phyloP scores from a whole-genome alignment of 2,113 vertebrate genomes.

The Burhinus oedicnemus region DNA sequence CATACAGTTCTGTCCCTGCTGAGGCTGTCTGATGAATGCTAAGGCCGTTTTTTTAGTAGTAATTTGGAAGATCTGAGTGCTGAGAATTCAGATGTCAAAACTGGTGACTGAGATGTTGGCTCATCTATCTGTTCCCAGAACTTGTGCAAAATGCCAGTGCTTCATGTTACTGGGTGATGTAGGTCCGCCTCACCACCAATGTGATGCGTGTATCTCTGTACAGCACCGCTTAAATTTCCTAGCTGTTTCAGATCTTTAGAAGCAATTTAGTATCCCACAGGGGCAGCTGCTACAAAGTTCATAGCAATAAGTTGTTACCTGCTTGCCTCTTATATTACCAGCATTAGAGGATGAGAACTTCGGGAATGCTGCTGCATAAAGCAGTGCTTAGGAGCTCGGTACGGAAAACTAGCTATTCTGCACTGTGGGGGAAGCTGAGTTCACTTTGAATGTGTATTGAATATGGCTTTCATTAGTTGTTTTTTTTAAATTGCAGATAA shows the following conservation, averaged over 20 bases:
- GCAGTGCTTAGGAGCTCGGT: not conserved
- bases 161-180: not conserved
- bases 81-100: not conserved
- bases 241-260: not conserved
- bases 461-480: slow-evolving; percentile 30
- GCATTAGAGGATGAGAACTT: not conserved
- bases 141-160: not conserved
- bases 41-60: not conserved
- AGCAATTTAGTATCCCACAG: not conserved
- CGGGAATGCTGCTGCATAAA: not conserved
- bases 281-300: not conserved
- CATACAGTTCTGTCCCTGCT: not conserved
- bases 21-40: not conserved
- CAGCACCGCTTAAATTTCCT: not conserved
- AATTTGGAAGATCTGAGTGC: not conserved
- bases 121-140: not conserved
- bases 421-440: not conserved
- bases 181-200: not conserved
- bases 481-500: slow-evolving; percentile 78
- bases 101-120: not conserved
- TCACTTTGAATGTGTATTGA: not conserved
- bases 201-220: too few species aligned
- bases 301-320: not conserved
- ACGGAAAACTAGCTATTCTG: not conserved
- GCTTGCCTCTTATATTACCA: not conserved